Evolutionary conservation across 1,140 invertebrate genomes (phyloP).

Genomic region (Pararge aegeria): DNA sequence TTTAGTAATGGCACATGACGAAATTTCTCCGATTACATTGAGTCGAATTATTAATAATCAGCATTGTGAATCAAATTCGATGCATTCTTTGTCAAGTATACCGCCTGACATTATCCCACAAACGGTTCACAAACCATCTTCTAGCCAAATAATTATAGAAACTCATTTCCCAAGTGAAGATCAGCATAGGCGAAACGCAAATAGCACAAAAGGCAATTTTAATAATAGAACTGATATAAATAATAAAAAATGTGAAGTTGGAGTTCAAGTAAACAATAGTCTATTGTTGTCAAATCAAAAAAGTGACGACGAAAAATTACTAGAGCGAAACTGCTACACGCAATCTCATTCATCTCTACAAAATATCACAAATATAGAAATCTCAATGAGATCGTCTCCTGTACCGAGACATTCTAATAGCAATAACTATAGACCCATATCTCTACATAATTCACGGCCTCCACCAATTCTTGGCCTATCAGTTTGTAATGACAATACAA

Average conservation of each 20-base stretch:
- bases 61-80: conserved; percentile 41
- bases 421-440: conserved; percentile 70
- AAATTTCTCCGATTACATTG: conserved; percentile 72
- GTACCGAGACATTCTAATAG: conserved; percentile 44
- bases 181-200: conserved; percentile 43
- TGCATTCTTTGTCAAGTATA: conserved; percentile 47
- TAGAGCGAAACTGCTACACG: conserved; percentile 62
- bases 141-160: conserved; percentile 67
- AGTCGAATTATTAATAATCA: conserved; percentile 68
- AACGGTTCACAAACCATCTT: conserved; percentile 63
- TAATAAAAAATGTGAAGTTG: conserved; percentile 59
- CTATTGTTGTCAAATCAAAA: conserved; percentile 63
- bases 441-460: conserved; percentile 56
- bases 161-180: conserved; percentile 67
- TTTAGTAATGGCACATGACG: conserved; percentile 82
- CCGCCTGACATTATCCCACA: conserved; percentile 72
- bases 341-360: conserved; percentile 66
- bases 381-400: conserved; percentile 63
- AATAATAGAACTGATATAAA: conserved; percentile 42
- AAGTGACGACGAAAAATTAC: conserved; percentile 77
- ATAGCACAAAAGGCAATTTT: conserved; percentile 34
- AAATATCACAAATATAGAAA: conserved; percentile 77
- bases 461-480: conserved; percentile 44
- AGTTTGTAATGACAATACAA: conserved; percentile 49
- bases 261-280: conserved; percentile 58